Base-by-base conservation (phyloP, 1,140 invertebrate genomes). In the Trachelipus rathkii region DNA sequence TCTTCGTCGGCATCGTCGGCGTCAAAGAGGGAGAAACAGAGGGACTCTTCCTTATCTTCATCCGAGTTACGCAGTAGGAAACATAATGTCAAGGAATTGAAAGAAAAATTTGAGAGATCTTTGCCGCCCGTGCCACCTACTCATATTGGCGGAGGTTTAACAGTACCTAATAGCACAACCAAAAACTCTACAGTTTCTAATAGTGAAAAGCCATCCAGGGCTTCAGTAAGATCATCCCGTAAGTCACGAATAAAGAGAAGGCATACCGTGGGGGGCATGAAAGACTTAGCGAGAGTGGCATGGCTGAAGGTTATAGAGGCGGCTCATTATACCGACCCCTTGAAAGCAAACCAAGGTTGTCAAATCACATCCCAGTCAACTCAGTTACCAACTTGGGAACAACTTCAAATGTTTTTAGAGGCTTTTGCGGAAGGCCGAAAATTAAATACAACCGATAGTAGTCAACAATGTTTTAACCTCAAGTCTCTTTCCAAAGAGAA, bases 221-320 rank as follows among this genome's bases (percentile, higher is more conserved):
- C 80, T 82, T 66, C 21, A 74, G 60, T 44, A 77, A 74, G 24
- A 53, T 33, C 15, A 73, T 53, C 53, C 71, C 73, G 19, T 44
- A 60, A 23, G 66, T 71, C 72, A 77, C 60, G 71, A 11, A 78
- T 94, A 79, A 94, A 94, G 84, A 87, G 94, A 13, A 87, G 94
- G n/a, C 94, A 96, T 85, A 96, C 94, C 0, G 93, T 96, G 0
- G 94, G 94, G 44, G 94, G 94, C 19, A 93, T 92, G 0, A 92
- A 94, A 83, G 93, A 96, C 84, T 92, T 91, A 44, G 90, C 91
- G 82, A 90, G 91, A 81, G 86, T 91, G 71, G 87, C 87, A 82
- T 87, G 74, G 79, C 24, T 81, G 75, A 76, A 43, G 71, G 82
- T 11, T 78, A 77, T 44, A 46, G 88, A 88, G 74, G 89, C 88